phyloP scores from a whole-genome alignment of 2,888 invertebrate genomes.

The Drosophila acutilabella region DNA sequence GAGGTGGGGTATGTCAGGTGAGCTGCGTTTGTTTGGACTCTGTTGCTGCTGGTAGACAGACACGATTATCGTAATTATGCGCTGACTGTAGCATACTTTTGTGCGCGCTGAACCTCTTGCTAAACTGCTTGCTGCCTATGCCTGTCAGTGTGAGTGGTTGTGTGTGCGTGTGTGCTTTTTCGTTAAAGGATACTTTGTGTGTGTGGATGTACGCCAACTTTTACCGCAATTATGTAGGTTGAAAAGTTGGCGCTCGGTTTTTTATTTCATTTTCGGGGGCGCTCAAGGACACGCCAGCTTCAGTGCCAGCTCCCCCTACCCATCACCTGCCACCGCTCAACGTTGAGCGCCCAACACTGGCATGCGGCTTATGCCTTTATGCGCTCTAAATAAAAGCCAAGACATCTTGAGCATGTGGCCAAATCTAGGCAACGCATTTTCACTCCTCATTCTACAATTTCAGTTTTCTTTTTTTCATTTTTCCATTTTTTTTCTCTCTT shows the following conservation, averaged over 20 bases:
- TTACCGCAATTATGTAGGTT: constrained; percentile 78
- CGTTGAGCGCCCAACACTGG: constrained; percentile 31
- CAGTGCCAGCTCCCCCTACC: not conserved
- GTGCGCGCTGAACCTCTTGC: constrained; percentile 55
- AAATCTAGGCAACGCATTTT: constrained; percentile 69
- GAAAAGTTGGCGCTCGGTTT: constrained; percentile 69
- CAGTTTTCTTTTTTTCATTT: not conserved
- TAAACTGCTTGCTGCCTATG: constrained; percentile 54
- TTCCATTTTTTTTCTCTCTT: not conserved
- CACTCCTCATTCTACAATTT: not conserved
- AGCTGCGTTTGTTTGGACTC: constrained; percentile 45
- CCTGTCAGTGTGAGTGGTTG: constrained; percentile 2
- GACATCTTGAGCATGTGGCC: constrained; percentile 64
- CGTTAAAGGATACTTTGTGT: constrained; percentile 48
- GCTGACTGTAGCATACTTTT: constrained; percentile 73
- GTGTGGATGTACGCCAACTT: constrained; percentile 55
- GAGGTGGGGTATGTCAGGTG: constrained; percentile 35
- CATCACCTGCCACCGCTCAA: not conserved
- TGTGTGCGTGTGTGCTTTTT: constrained; percentile 20
- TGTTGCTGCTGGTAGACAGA: constrained; percentile 61
- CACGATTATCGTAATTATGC: constrained; percentile 82
- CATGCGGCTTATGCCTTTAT: constrained; percentile 72
- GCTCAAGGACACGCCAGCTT: constrained; percentile 63
- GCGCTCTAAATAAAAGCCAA: constrained; percentile 63
- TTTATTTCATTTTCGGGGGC: constrained; percentile 59